A percentile compares a stretch with the other conserved stretches of the same genome.
These are phyloP conservation scores for Hydractinia symbiolongicarpus DNA, from an alignment of 30 jellyfish, hydroid and myxozoan species.

Conservation along the genomic window DNA sequence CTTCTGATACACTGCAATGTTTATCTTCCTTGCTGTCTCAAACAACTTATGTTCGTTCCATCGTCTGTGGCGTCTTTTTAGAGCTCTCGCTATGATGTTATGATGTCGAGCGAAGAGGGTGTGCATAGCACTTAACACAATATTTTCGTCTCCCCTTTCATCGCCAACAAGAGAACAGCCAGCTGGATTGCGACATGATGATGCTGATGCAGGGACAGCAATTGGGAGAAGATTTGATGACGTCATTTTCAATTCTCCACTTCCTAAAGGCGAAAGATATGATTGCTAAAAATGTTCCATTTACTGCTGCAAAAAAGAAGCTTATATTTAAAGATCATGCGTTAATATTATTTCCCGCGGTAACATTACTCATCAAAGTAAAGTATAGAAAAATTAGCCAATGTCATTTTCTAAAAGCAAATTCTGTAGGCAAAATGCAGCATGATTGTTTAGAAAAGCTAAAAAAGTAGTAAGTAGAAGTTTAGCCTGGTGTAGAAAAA, in stretches of 20 bases:
- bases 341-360: too few relatives aligned
- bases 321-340: too few relatives aligned
- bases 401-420: too few relatives aligned
- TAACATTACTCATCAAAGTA: too few relatives aligned
- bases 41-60: conserved; percentile 31
- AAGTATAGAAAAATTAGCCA: too few relatives aligned
- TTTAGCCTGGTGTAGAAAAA: too few relatives aligned
- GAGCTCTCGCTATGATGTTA: conserved; percentile 25
- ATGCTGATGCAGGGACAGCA: background rate
- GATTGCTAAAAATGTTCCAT: too few relatives aligned
- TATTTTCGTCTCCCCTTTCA: conserved; percentile 27
- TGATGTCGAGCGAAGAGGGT: conserved; percentile 34
- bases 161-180: conserved; percentile 41
- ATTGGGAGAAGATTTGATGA: conserved; percentile 4
- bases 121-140: conserved; percentile 28
- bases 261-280: background rate
- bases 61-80: conserved; percentile 8
- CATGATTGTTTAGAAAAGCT: too few relatives aligned
- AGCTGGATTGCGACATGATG: conserved; percentile 7
- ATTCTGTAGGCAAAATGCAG: too few relatives aligned
- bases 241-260: background rate
- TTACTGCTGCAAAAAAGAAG: too few relatives aligned
- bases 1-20: conserved; percentile 26
- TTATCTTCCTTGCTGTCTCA: conserved; percentile 36
- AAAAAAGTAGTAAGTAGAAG: too few relatives aligned